Base-by-base conservation (phyloP, 2,113 vertebrate species). In the Sclerurus mexicanus region DNA sequence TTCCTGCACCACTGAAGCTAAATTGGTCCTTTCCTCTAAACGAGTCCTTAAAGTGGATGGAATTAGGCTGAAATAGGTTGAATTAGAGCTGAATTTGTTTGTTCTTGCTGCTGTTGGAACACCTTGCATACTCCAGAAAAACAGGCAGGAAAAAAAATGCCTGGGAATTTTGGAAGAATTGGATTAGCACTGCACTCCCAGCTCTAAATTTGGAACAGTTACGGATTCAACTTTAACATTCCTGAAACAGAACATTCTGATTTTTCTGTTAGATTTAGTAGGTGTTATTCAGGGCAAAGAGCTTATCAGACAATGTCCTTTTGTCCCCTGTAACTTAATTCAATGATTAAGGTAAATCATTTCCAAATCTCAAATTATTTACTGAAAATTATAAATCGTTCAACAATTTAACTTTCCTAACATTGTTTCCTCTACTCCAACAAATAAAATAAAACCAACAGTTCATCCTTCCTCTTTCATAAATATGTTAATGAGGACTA, bases 131-230 rank as follows among this genome's bases (percentile, higher is more conserved):
- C 3, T 63, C 2, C 10, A 82, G 37, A 74, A 89, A 75, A 59
- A 6, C 11, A 72, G 12, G 35, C 7, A 64, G 9, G 8, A 35
- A 72, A 75, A 85, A 20, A 85, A 31, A 27, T 47, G 71, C 31
- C 15, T 77, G 12, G 18, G 42, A 80, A 67, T 92, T 47, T 35
- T 50, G 15, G 52, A 79, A 85, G 30, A 88, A 42, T 1, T 72
- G 24, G 7, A 56, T 76, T n/a, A 75, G 2, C 5, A 47, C 12
- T 42, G 6, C 1, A 0, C 4, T 9, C 10, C 19, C 14, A 74
- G 28, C 4, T 72, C 12, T 73, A 76, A 37, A 75, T 1, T 68
- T 0, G 60, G 21, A 91, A 68, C 17, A 50, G 5, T 56, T 55
- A 23, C 5, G 46, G 9, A 30, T 52, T 44, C 17, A 71, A 23